phyloP scores from a whole-genome alignment of 2,113 vertebrate genomes.

The Arenaria interpres region DNA sequence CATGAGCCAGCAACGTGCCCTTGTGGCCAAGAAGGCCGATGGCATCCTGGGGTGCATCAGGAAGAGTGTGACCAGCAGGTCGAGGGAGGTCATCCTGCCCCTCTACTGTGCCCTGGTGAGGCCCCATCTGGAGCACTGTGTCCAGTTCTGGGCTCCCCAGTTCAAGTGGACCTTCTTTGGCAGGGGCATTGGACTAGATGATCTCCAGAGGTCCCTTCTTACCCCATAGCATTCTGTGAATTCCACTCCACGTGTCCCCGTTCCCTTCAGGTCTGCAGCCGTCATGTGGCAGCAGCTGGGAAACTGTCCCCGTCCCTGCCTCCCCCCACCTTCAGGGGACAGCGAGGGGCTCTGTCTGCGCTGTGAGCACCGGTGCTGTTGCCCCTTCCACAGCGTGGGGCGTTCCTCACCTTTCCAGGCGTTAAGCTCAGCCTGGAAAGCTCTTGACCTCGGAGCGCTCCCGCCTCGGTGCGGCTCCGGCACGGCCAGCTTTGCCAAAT shows the following conservation, averaged over 20 bases:
- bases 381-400: rapidly evolving
- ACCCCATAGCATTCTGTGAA: too few species aligned
- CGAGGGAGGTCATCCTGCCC: too few species aligned
- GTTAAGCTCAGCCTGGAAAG: neutral
- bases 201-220: too few species aligned
- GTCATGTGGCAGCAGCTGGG: neutral
- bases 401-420: neutral
- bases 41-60: too few species aligned
- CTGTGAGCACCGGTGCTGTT: neutral
- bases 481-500: neutral
- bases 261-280: neutral
- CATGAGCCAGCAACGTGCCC: too few species aligned
- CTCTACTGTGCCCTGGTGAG: too few species aligned
- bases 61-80: too few species aligned
- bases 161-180: too few species aligned
- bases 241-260: neutral
- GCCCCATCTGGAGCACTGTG: too few species aligned
- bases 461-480: rapidly evolving
- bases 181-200: too few species aligned
- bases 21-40: too few species aligned
- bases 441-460: neutral
- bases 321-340: neutral
- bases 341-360: neutral
- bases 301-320: neutral
- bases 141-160: too few species aligned